Evolutionary conservation across 2,888 invertebrate species (phyloP), one percentile per base, ranked within the genome.

Genomic region (Chorisops tibialis): DNA sequence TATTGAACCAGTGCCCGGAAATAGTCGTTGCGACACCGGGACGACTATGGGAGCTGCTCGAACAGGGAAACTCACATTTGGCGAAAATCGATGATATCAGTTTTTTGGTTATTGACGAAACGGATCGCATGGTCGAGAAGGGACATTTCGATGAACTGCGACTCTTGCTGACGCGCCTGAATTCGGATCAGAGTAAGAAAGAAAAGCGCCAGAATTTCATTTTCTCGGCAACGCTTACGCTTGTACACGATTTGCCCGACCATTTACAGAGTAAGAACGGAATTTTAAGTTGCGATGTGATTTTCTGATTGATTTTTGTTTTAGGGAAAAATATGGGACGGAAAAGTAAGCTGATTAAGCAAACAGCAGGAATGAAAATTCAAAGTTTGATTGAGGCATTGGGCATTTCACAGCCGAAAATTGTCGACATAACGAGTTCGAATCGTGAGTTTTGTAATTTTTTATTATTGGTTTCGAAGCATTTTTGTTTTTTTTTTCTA

Each of bases 1-100:
- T 98, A 56, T 81, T 98, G 14, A 84, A 80, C 2, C 85, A 85
- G 63, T 85, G 86, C 21, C 98, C 99, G 0, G 95, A 99, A 77
- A 88, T 99, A 65, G 88, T 99, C 1, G 93, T 99, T 37, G 98
- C 95, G 1, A 99, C 99, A 0, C 98, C 99, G 0, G 99, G 99
- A 0, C 81, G 99, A 11, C 81, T 99, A 24, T 99, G 98, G 98
- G 96, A 98, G 78, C 81, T 99, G 12, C 82, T 95, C 43, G 82
- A 86, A 65, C 85, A 88, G 72, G 93, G 90, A 0, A 87, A 92
- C 72, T 77, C 82, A 5, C 92, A 93, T 79, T 79, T 93, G 30
- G 84, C 83, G 65, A 87, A 90, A 73, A 74, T 93, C 14, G 79
- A 86, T 65, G 80, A 85, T 54, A 84, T 92, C 48, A 94, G 93